phyloP scores from a whole-genome alignment of 2,113 vertebrate species.

The Fulmarus glacialis region DNA sequence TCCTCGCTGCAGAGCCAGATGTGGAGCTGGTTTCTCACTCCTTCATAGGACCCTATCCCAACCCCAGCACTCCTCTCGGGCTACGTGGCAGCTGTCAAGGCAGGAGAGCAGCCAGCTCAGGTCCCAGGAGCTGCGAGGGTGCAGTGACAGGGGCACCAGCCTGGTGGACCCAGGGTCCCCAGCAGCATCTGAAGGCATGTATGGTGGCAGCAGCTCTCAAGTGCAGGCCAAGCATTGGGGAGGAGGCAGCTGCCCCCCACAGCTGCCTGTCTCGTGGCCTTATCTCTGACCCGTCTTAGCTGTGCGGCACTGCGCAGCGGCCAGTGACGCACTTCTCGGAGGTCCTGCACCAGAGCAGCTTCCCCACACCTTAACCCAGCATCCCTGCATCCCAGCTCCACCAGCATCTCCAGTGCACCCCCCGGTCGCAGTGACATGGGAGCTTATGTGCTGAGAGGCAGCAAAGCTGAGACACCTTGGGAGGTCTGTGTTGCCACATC shows the following conservation, averaged over 20 bases:
- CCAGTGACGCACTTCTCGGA: not conserved
- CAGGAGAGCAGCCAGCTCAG: not conserved
- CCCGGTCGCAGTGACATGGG: accelerated
- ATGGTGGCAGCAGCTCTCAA: not conserved
- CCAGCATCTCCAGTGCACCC: not conserved
- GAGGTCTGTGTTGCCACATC: not conserved
- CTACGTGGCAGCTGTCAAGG: not conserved
- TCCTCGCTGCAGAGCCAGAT: not conserved
- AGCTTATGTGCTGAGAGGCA: not conserved
- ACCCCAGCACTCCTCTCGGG: not conserved
- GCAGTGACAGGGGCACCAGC: not conserved
- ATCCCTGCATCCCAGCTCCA: not conserved
- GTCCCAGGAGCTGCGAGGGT: not conserved
- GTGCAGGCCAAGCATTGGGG: not conserved
- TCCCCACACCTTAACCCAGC: not conserved
- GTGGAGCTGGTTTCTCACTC: not conserved
- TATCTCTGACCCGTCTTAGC: not conserved
- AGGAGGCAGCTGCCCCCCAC: not conserved
- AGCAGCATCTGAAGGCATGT: not conserved
- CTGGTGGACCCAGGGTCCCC: not conserved
- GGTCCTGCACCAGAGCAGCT: not conserved
- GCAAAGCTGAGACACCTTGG: not conserved
- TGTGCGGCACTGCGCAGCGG: not conserved
- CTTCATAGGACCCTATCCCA: not conserved
- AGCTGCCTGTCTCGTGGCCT: not conserved